Percentiles rank a stretch among this genome's conserved stretches.
phyloP scores from a whole-genome alignment of 2,888 invertebrate genomes.

The Epiblema foenella region DNA sequence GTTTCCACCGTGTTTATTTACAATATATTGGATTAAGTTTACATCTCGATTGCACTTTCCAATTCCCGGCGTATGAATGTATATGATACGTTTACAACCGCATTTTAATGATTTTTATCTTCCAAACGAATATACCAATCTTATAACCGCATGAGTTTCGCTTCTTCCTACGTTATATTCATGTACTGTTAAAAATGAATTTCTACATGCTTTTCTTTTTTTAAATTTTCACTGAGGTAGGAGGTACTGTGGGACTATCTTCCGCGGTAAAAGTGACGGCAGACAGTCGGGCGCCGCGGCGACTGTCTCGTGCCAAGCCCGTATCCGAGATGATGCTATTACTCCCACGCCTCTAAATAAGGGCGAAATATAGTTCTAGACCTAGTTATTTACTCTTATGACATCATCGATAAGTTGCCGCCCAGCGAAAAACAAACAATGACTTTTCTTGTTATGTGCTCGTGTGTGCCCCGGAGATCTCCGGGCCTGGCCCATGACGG shows the following conservation, averaged over 20 bases:
- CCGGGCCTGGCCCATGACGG: too few relatives aligned
- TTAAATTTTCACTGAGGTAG: slow-evolving; percentile 51
- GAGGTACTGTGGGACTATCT: slow-evolving; percentile 51
- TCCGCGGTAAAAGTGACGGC: slow-evolving; percentile 64
- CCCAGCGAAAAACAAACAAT: too few relatives aligned
- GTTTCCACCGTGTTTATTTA: neutral
- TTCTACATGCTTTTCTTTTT: slow-evolving; percentile 9
- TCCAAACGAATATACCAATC: too few relatives aligned
- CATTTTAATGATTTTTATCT: neutral
- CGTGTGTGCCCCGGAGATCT: too few relatives aligned
- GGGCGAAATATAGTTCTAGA: slow-evolving; percentile 17
- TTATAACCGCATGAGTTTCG: too few relatives aligned
- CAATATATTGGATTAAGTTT: neutral
- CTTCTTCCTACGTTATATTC: neutral
- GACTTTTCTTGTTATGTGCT: too few relatives aligned
- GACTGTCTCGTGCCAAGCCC: slow-evolving; percentile 32
- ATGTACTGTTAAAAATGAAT: neutral
- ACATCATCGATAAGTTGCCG: too few relatives aligned
- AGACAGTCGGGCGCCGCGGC: slow-evolving; percentile 74
- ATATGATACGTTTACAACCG: neutral
- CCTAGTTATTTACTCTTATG: slow-evolving; percentile 7
- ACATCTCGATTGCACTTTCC: neutral
- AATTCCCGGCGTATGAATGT: neutral
- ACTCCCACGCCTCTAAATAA: slow-evolving; percentile 51
- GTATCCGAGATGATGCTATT: slow-evolving; percentile 52